Conservation (phyloP, 2,888 invertebrate species). For the Nycteola revayana region DNA sequence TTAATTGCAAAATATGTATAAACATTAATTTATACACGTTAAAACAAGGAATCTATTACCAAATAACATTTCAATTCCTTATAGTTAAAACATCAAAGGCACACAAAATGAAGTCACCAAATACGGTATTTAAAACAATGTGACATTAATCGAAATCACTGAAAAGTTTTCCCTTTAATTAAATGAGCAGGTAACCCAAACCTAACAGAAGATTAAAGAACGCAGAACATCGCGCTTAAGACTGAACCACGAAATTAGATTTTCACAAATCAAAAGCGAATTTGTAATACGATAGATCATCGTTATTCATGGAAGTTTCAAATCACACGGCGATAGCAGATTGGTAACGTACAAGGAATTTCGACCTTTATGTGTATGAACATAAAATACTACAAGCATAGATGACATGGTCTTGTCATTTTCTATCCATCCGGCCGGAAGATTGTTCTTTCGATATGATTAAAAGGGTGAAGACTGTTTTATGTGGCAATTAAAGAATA, state of each 20-base stretch:
- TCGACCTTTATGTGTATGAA: constrained; percentile 33
- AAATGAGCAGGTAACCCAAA: constrained; percentile 39
- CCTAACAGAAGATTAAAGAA: constrained; percentile 54
- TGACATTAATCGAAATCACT: constrained; percentile 24
- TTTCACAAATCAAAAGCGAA: constrained; percentile 76
- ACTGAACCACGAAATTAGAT: constrained; percentile 62
- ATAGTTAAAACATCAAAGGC: constrained; percentile 24
- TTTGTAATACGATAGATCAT: constrained; percentile 73
- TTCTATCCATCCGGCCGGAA: constrained; percentile 71
- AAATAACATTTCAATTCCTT: too few relatives aligned
- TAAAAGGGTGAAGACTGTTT: constrained; percentile 79
- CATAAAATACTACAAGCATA: constrained; percentile 34
- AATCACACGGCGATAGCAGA: constrained; percentile 53
- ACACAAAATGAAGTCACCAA: constrained; percentile 19
- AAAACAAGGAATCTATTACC: too few relatives aligned
- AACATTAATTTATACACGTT: too few relatives aligned
- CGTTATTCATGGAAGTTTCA: constrained; percentile 67
- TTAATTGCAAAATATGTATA: too few relatives aligned
- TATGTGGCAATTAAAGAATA: constrained; percentile 76
- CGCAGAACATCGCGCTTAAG: constrained; percentile 48
- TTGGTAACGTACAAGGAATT: constrained; percentile 31
- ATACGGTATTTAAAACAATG: constrained; percentile 27
- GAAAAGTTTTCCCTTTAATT: constrained; percentile 28
- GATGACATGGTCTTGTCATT: constrained; percentile 44
- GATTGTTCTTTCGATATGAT: constrained; percentile 80